Evolutionary conservation across 2,113 vertebrate species (phyloP), one percentile per base, ranked within the genome.

Genomic region (Hystrix brachyura): DNA sequence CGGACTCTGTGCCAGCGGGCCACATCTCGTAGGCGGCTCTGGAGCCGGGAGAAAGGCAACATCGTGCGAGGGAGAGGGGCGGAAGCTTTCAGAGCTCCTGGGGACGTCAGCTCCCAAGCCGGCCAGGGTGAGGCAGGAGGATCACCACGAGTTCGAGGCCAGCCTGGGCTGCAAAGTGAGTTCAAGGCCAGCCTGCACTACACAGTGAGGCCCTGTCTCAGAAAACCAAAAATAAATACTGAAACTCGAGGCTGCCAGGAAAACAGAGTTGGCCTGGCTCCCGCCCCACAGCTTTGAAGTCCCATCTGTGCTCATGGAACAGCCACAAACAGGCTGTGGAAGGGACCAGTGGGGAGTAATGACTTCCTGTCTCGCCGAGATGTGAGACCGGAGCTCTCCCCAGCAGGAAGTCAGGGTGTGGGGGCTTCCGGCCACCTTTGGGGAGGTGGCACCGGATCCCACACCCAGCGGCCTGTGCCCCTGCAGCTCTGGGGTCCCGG

Each of bases 301-400:
- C 27, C 64, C 80, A n/a, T 34, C 79, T 87, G 93, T 55, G 79
- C 57, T 94, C 72, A 91, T 18, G 74, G 78, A 80, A 93, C 3
- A 38, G 67, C 38, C 78, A 76, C 46, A 32, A 55, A 91, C 46
- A 82, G 81, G 80, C 87, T 32, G 81, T 67, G 87, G 57, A 55
- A 79, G 25, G 3, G 19, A 78, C 55, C 8, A 23, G 43, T 53
- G 51, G 84, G 86, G 51, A 67, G n/a, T 55, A 89, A 67, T 18
- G 38, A 69, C 79, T 97, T 95, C 96, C 93, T 95, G 17, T 60
- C 17, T 7, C 38, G 2, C 7, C 4, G n/a, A 59, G 51, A 27
- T 0, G 14, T 59, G 34, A 15, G 6, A 11, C 19, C 51, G 74
- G 57, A 90, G 80, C 64, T 27, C 91, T 89, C 78, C 8, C 57